phyloP scores from a whole-genome alignment of 35 echinoderm and acorn worm genomes.

The Acanthaster planci region DNA sequence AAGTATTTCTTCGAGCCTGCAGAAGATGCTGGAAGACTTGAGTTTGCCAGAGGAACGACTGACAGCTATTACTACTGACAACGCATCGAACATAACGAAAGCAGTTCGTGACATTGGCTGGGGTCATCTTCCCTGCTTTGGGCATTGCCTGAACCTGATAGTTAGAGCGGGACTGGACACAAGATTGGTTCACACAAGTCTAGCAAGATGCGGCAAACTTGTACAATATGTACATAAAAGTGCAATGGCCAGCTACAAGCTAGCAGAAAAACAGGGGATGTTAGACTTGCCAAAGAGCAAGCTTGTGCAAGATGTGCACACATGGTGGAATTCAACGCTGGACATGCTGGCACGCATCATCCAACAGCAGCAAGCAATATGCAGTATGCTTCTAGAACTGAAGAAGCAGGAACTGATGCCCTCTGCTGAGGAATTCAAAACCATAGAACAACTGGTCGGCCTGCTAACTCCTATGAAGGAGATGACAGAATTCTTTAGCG shows the following conservation, averaged over 20 bases:
- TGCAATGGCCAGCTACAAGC: constrained; percentile 5
- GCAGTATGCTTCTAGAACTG: constrained; percentile 9
- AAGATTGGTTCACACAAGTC: neutral
- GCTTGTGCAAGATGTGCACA: constrained; percentile 37
- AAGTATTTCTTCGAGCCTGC: neutral
- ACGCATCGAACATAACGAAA: constrained; percentile 28
- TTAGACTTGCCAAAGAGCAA: neutral
- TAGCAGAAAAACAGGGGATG: neutral
- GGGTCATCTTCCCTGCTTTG: constrained; percentile 34
- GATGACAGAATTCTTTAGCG: neutral
- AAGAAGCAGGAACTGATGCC: constrained; percentile 2
- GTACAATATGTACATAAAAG: constrained; percentile 38
- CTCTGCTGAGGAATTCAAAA: neutral
- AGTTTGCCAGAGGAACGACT: neutral
- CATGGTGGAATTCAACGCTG: constrained; percentile 20
- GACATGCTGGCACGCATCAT: constrained; percentile 17
- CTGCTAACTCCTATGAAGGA: neutral
- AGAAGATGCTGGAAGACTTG: neutral
- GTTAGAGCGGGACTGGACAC: constrained; percentile 33
- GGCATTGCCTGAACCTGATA: constrained; percentile 31
- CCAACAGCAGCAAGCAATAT: neutral
- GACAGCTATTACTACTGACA: constrained; percentile 25
- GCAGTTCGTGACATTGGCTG: neutral
- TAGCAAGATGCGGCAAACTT: constrained; percentile 43
- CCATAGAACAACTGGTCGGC: neutral